Conservation (phyloP, 2,888 invertebrate genomes). For the Capitulum mitella region DNA sequence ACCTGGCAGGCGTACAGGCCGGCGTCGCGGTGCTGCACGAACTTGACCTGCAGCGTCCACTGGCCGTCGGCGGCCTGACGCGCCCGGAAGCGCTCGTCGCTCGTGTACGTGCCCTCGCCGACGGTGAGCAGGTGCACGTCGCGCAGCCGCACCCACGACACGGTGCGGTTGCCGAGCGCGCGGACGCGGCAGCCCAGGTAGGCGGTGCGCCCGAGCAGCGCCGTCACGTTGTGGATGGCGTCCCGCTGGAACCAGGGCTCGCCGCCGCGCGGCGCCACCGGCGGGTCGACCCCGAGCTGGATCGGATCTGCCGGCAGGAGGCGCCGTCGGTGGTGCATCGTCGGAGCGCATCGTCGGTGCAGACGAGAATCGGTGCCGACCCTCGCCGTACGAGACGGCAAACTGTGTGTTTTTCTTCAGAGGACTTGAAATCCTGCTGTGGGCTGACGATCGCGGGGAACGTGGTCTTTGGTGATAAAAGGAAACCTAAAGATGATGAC, state of each 20-base stretch:
- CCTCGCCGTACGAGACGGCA: too few species aligned
- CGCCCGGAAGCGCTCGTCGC: constrained; percentile 81
- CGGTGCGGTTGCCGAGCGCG: constrained; percentile 84
- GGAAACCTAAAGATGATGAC: too few species aligned
- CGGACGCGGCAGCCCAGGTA: constrained; percentile 83
- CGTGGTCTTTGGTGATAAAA: too few species aligned
- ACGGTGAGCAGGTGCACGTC: constrained; percentile 84
- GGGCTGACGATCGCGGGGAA: too few species aligned
- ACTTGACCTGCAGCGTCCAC: constrained; percentile 86
- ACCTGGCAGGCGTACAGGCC: constrained; percentile 92
- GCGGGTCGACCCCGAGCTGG: not conserved
- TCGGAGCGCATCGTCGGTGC: too few species aligned
- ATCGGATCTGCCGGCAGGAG: not conserved
- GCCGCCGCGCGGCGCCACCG: constrained; percentile 39
- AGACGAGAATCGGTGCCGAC: too few species aligned
- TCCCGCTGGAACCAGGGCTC: constrained; percentile 66
- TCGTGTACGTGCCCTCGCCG: constrained; percentile 85
- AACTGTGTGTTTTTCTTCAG: too few species aligned
- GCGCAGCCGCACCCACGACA: constrained; percentile 84
- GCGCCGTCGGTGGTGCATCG: not conserved
- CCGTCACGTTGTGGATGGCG: constrained; percentile 66
- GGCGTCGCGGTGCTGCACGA: constrained; percentile 79
- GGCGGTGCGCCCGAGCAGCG: constrained; percentile 78
- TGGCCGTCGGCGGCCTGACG: constrained; percentile 68
- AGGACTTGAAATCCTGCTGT: too few species aligned